These are phyloP conservation scores for Carassius gibelio DNA, from an alignment of 2,113 vertebrate genomes.

Conservation along the genomic window DNA sequence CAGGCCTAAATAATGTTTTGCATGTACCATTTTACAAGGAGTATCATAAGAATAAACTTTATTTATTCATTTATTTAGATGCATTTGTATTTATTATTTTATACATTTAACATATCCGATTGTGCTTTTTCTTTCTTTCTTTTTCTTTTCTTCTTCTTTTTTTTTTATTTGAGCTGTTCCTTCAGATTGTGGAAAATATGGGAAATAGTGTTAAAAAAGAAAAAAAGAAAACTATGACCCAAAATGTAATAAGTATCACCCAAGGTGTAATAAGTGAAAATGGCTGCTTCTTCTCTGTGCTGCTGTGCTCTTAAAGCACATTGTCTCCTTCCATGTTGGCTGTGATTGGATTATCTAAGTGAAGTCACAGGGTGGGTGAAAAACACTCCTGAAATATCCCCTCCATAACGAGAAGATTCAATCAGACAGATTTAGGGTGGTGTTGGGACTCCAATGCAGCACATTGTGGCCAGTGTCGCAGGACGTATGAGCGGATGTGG, in stretches of 20 bases:
- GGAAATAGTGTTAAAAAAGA: background rate
- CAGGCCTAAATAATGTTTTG: background rate
- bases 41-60: background rate
- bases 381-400: constrained; percentile 58
- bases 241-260: background rate
- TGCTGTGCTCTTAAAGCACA: background rate
- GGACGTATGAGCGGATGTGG: constrained; percentile 2
- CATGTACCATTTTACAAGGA: background rate
- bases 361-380: constrained; percentile 57
- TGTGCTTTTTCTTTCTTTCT: background rate
- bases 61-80: background rate
- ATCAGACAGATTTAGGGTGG: constrained; percentile 36
- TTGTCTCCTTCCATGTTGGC: constrained; percentile 2
- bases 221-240: background rate
- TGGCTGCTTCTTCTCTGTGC: background rate
- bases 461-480: constrained; percentile 20
- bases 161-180: background rate
- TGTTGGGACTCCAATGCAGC: background rate
- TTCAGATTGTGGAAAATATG: background rate
- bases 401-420: constrained; percentile 50
- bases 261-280: background rate
- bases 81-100: background rate
- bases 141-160: too few relatives aligned
- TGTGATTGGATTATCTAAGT: constrained; percentile 58
- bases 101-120: too few relatives aligned